These are phyloP conservation scores for Pocillopora grandis DNA, from an alignment of 92 coral and sea anemone species.

Conservation along the genomic window DNA sequence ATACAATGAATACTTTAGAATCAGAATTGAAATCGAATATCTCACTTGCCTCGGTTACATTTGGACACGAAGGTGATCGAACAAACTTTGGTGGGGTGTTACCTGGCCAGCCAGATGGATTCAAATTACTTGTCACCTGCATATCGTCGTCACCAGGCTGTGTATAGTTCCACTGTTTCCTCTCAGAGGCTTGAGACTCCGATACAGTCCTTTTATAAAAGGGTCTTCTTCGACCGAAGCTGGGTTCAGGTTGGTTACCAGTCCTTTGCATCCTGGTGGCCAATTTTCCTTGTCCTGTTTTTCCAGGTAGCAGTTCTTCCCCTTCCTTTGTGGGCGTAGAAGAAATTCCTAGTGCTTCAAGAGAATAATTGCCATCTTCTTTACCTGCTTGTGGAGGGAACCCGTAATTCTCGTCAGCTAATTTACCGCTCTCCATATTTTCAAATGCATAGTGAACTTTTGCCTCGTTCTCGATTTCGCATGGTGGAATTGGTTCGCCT, in stretches of 20 bases:
- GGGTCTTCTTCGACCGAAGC: not conserved
- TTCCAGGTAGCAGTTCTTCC: not conserved
- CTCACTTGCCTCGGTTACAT: slow-evolving; percentile 61
- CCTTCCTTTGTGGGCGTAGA: not conserved
- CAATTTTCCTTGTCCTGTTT: not conserved
- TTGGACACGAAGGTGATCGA: slow-evolving; percentile 69
- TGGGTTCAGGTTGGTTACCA: not conserved
- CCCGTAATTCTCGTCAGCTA: not conserved
- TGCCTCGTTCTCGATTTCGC: not conserved
- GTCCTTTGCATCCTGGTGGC: not conserved
- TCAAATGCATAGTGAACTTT: not conserved
- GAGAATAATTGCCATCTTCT: not conserved
- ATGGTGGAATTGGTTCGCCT: not conserved
- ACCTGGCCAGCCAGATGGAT: not conserved
- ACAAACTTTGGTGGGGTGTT: slow-evolving; percentile 5
- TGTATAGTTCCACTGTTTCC: slow-evolving; percentile 30
- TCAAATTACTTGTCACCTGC: slow-evolving; percentile 4
- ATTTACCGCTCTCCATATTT: not conserved
- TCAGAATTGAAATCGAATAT: not conserved
- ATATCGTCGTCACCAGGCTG: slow-evolving; percentile 14
- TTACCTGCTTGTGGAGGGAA: not conserved
- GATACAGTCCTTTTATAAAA: slow-evolving; percentile 22
- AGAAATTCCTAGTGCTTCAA: not conserved
- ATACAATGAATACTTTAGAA: too few species aligned
- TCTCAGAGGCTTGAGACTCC: slow-evolving; percentile 20